Conservation (phyloP, 2,113 vertebrate species). For the Apodemus sylvaticus region DNA sequence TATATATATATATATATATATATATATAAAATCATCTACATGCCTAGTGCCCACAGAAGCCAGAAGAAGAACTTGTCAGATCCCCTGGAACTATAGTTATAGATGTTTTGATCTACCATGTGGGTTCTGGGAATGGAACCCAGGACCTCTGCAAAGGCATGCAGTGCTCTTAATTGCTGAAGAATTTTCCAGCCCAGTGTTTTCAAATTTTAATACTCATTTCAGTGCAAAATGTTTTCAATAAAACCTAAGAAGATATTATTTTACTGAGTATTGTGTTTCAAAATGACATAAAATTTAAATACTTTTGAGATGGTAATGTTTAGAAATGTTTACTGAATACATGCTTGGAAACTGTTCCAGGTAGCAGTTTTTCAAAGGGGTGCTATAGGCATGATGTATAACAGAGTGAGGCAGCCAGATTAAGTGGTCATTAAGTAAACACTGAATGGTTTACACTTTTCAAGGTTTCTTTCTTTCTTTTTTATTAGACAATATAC, state of each 20-base stretch:
- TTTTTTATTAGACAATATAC: conserved; percentile 13
- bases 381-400: background rate
- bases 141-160: background rate
- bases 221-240: background rate
- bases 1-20: background rate
- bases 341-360: background rate
- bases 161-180: background rate
- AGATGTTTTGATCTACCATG: background rate
- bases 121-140: background rate
- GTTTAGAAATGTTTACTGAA: background rate
- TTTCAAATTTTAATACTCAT: conserved; percentile 15
- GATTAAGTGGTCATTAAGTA: background rate
- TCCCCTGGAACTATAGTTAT: background rate
- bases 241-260: background rate
- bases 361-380: background rate
- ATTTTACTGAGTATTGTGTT: background rate
- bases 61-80: background rate
- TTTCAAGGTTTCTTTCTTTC: background rate
- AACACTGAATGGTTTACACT: background rate
- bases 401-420: background rate
- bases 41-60: background rate
- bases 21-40: background rate
- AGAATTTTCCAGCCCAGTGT: background rate
- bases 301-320: background rate
- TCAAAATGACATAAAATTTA: conserved; percentile 10